Evolutionary conservation across 2,113 vertebrate genomes (phyloP).

Genomic region (Todiramphus chloris): DNA sequence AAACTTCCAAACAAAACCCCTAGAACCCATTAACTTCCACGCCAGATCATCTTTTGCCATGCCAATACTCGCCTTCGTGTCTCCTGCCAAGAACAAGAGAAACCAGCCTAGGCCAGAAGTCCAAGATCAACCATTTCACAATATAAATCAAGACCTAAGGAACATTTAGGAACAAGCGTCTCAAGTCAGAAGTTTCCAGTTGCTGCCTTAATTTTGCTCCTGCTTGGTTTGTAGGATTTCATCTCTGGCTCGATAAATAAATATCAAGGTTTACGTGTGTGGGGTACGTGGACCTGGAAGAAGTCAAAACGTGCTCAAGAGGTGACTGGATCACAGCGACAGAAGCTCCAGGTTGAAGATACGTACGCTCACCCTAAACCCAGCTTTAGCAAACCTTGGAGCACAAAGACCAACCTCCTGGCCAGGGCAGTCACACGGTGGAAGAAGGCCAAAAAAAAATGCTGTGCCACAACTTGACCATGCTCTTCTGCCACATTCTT

Average conservation of each 20-base stretch:
- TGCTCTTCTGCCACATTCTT: not conserved
- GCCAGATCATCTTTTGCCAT: not conserved
- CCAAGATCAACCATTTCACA: conserved; percentile 42
- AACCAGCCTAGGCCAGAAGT: not conserved
- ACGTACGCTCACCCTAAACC: not conserved
- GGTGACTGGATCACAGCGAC: not conserved
- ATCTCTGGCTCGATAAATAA: not conserved
- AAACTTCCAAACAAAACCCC: not conserved
- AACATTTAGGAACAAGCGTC: not conserved
- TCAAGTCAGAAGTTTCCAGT: conserved; percentile 17
- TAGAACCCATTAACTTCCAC: not conserved
- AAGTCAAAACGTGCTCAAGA: not conserved
- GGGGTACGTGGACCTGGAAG: not conserved
- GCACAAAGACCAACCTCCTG: not conserved
- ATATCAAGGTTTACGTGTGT: not conserved
- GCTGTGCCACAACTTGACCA: not conserved
- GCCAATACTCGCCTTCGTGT: not conserved
- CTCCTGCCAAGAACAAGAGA: conserved; percentile 1
- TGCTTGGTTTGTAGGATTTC: not conserved
- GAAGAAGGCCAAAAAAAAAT: not conserved
- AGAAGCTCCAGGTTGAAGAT: not conserved
- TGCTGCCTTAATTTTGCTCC: not conserved
- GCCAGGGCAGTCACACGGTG: not conserved
- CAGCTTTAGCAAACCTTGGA: not conserved
- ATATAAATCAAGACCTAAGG: conserved; percentile 7